Base-by-base conservation (phyloP, 2,888 invertebrate species). In the Nemoura dubitans region DNA sequence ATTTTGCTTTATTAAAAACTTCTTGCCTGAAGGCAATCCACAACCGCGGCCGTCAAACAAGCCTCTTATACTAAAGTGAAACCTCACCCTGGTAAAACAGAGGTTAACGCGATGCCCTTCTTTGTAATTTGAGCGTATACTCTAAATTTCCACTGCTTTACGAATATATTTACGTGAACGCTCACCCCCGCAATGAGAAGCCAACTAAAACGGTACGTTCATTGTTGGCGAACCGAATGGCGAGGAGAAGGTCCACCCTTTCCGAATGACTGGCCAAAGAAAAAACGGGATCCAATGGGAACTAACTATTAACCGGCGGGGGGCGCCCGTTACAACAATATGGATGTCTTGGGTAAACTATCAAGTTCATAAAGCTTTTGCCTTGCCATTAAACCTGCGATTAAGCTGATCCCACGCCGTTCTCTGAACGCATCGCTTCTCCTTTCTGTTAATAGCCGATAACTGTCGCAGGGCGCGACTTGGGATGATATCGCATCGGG, bases 401-500 rank as follows among this genome's bases (percentile, higher is more conserved):
- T 78, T 78, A 5, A 81, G 28, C 81, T 81, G 81, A 81, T 81
- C 81, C 30, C 81, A 29, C 16, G 28, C 81, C 59, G 59, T 59
- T 59, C 5, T 10, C 26, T n/a, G 81, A 28, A 16, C 81, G 28
- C 28, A 27, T 78, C 78, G 78, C 78, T 78, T 78, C 30, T 10
- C 81, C 28, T 28, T 84, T 84, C 59, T 27, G 26, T 84, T 84
- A 76, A 84, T 84, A 84, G 84, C 84, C 84, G 43, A 84, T 84
- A 28, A 84, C 43, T 28, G 84, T 84, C 84, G 59, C 28, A 28
- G 27, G 43, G 25, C 27, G 43, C 43, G 27, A 27, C 26, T 76
- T 27, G 27, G 59, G 84, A 84, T 76, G 81, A 81, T 81, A 81
- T 29, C 81, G 0, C 16, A 81, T 81, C 81, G 59, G 36, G 30